A percentile compares a stretch with the other conserved stretches of the same genome.
Conservation (phyloP, 2,113 vertebrate genomes). For the Dolichotis patagonum region DNA sequence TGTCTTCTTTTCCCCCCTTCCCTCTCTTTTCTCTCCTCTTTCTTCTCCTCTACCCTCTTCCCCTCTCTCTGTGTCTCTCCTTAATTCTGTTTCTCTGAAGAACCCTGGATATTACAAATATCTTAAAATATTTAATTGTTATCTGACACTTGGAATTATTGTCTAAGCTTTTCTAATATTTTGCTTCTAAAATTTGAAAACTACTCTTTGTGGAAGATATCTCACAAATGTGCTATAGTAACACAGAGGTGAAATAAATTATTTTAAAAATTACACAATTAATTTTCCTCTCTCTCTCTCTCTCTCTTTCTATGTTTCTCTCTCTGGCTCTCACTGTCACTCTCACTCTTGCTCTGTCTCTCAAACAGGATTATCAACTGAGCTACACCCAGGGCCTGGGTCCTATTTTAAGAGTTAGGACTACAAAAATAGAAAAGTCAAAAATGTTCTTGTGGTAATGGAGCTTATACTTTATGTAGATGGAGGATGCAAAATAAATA, state of each 20-base stretch:
- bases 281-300: too few species aligned
- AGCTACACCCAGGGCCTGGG: background rate
- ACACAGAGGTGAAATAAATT: background rate
- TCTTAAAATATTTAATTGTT: background rate
- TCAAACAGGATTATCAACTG: background rate
- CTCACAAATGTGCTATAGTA: background rate
- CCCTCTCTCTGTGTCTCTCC: background rate
- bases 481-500: background rate
- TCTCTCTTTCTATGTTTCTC: background rate
- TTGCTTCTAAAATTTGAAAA: slow-evolving; percentile 23
- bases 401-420: background rate
- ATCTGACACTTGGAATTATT: background rate
- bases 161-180: background rate
- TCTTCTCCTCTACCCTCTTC: background rate
- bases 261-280: background rate
- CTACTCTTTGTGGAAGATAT: background rate
- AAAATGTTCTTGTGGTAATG: background rate
- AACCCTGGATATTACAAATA: background rate
- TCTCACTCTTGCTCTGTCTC: too few species aligned
- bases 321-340: too few species aligned
- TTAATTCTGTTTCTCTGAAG: background rate
- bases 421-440: background rate
- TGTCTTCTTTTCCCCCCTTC: background rate
- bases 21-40: too few species aligned
- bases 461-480: background rate